Conservation (phyloP, 2,888 invertebrate genomes). For the Drosophila quinaria region DNA sequence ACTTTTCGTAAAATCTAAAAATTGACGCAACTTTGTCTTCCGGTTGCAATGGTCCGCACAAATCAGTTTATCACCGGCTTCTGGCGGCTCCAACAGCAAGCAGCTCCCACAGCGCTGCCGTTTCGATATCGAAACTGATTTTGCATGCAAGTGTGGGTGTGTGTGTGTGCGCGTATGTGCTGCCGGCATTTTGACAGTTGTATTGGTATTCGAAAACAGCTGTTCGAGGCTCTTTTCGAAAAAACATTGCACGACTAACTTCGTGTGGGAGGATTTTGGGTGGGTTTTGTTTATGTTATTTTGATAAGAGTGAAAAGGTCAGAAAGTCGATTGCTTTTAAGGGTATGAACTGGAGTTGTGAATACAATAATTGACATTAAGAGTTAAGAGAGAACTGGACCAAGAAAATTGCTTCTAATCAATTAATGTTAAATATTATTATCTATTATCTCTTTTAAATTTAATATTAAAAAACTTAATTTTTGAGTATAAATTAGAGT, state of each 20-base stretch:
- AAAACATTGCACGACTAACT: slow-evolving; percentile 35
- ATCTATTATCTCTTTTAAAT: neutral
- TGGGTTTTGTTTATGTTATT: slow-evolving; percentile 37
- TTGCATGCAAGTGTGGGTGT: neutral
- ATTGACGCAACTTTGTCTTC: neutral
- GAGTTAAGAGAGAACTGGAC: neutral
- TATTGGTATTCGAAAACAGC: slow-evolving; percentile 37
- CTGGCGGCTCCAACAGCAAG: slow-evolving; percentile 36
- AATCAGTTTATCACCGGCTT: slow-evolving; percentile 66
- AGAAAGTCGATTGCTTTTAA: neutral
- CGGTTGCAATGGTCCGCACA: slow-evolving; percentile 45
- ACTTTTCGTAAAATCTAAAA: neutral
- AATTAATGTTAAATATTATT: neutral
- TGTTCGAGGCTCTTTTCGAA: slow-evolving; percentile 39
- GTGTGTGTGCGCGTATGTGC: slow-evolving; percentile 10
- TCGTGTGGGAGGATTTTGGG: slow-evolving; percentile 6
- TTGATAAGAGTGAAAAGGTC: neutral
- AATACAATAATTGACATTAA: neutral
- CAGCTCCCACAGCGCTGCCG: slow-evolving; percentile 10
- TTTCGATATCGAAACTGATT: slow-evolving; percentile 64
- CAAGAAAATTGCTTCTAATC: neutral
- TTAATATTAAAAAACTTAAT: neutral
- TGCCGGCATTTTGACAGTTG: slow-evolving; percentile 62
- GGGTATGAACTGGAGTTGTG: neutral
- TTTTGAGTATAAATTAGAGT: neutral